Conservation (phyloP, 2,113 vertebrate genomes). For the Sander lucioperca region DNA sequence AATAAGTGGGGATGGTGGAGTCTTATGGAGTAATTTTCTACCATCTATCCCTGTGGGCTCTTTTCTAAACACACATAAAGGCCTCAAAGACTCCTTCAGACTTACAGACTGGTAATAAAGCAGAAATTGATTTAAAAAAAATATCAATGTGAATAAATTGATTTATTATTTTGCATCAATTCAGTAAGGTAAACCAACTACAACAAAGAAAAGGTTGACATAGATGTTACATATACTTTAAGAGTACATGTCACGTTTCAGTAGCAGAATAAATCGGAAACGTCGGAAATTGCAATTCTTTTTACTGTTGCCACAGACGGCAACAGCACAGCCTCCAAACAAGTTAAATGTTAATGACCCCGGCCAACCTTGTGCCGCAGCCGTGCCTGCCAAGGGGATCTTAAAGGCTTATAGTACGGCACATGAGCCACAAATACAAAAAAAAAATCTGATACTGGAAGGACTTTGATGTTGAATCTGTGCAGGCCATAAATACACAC, state of each 20-base stretch:
- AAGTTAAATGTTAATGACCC: slow-evolving; percentile 36
- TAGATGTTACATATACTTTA: no score
- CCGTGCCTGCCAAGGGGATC: not conserved
- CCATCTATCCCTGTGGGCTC: not conserved
- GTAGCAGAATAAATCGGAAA: no score
- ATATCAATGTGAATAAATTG: not conserved
- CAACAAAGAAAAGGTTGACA: not conserved
- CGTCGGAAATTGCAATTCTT: not conserved
- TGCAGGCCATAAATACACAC: slow-evolving; percentile 17
- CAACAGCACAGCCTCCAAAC: not conserved
- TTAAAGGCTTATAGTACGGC: not conserved
- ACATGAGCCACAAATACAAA: slow-evolving; percentile 15
- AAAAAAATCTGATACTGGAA: not conserved
- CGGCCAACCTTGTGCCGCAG: slow-evolving; percentile 5
- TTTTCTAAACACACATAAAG: not conserved
- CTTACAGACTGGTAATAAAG: not conserved
- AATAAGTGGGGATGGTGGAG: slow-evolving; percentile 41
- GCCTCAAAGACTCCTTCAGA: not conserved
- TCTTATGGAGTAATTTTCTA: not conserved
- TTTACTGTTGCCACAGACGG: not conserved
- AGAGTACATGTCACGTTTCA: no score
- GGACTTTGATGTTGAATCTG: slow-evolving; percentile 12
- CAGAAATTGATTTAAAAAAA: not conserved
- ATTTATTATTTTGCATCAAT: not conserved
- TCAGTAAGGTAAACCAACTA: not conserved